A percentile compares a stretch with the other conserved stretches of the same genome.
These are phyloP conservation scores for Alligator sinensis DNA, from an alignment of 2,113 vertebrate genomes.

Conservation along the genomic window DNA sequence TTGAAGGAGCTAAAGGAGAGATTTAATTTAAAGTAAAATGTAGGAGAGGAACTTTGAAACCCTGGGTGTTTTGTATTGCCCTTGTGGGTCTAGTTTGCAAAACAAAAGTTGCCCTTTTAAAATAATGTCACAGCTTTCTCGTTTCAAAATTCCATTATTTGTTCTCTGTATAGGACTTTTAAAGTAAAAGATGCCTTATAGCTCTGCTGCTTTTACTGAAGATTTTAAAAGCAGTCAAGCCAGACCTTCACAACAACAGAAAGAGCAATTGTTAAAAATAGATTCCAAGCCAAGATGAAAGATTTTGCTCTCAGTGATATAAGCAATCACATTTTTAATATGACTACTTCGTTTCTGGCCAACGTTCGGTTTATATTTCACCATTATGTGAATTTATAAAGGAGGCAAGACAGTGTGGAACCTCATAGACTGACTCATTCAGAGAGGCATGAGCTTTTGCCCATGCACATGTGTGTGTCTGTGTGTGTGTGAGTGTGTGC, in stretches of 20 bases:
- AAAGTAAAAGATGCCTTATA: slow-evolving; percentile 21
- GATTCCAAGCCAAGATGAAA: not conserved
- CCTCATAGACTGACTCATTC: too few species aligned
- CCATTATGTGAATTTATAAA: not conserved
- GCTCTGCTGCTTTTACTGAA: not conserved
- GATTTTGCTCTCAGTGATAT: not conserved
- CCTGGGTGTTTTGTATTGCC: not conserved
- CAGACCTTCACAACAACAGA: not conserved
- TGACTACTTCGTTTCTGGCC: not conserved
- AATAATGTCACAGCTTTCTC: not conserved
- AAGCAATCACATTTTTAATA: not conserved
- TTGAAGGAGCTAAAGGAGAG: not conserved
- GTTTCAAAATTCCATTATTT: slow-evolving; percentile 13
- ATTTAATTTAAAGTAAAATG: not conserved
- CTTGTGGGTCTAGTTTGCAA: slow-evolving; percentile 10
- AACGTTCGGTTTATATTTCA: not conserved
- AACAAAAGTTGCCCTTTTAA: slow-evolving; percentile 40
- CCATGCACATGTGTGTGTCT: too few species aligned
- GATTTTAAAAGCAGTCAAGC: not conserved
- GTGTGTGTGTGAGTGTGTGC: too few species aligned
- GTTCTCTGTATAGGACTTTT: not conserved
- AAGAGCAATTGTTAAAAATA: not conserved
- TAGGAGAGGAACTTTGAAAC: not conserved
- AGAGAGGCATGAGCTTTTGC: too few species aligned
- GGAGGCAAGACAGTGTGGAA: too few species aligned